Base-by-base conservation (phyloP, 2,888 invertebrate species). In the Lapara coniferarum region DNA sequence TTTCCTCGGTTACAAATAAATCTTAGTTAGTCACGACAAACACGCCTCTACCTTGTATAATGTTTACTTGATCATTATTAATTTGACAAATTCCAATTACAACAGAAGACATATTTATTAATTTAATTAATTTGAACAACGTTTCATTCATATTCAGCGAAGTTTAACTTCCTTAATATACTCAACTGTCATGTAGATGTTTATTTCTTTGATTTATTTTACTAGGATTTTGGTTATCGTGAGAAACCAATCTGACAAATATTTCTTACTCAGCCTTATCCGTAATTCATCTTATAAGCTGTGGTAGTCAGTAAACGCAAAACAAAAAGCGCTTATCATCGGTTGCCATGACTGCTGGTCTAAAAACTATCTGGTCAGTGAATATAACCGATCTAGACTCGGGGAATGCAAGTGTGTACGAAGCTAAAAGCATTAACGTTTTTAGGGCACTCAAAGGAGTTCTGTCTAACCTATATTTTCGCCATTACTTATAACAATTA, bases 11-110 rank as follows among this genome's bases (percentile, higher is more conserved):
- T 19, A 49, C 19, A 63, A 49, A 63, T 63, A 63, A 49, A 16
- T 63, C 49, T 5, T 5, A 12, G 30, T 49, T 4, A 13, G 63
- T 63, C 63, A 63, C 63, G 63, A 63, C 63, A 13, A 49, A 63
- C 63, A 63, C 63, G 63, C 49, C 49, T 63, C 63, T 10, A 19
- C 10, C n/a, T 46, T 12, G 63, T 63, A 25, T 37, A 13, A 8
- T 12, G 12, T 49, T 63, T 63, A 63, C 63, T 63, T 49, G 63
- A 49, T 63, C 63, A 49, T 63, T 63, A 63, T 63, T 63, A 63
- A 63, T 63, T 63, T 63, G 63, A 63, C 63, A 63, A 63, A 63
- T 49, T 49, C 63, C 63, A 63, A 63, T 63, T 63, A 63, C 63
- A 63, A 63, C 12, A 49, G 49, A 37, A 13, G 49, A 63, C 19